phyloP scores from a whole-genome alignment of 2,113 vertebrate genomes.

The Cacatua alba region DNA sequence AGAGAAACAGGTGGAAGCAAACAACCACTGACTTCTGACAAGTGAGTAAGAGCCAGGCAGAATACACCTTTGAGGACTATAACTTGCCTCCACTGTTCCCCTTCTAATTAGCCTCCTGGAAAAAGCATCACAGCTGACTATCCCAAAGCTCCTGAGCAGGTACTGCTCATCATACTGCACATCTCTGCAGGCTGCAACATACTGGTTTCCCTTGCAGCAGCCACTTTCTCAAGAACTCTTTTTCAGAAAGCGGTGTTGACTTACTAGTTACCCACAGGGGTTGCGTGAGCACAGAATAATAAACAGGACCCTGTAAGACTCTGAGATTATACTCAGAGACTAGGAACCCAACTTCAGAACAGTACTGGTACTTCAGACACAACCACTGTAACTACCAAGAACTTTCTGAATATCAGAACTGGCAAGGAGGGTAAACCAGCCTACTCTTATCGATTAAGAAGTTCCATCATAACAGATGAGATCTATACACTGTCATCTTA shows the following conservation, averaged over 20 bases:
- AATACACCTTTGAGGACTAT: background rate
- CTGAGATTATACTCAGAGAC: background rate
- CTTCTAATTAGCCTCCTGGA: rapidly evolving
- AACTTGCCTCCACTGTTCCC: background rate
- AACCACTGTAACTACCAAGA: background rate
- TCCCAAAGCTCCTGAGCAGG: background rate
- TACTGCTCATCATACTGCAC: background rate
- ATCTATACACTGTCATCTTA: background rate
- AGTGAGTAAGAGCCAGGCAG: background rate
- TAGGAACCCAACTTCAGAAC: background rate
- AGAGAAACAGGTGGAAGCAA: background rate
- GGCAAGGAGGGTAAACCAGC: background rate
- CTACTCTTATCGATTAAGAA: background rate
- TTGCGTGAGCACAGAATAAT: background rate
- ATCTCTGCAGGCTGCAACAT: background rate
- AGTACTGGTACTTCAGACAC: background rate
- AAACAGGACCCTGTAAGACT: background rate
- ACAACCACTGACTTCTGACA: background rate
- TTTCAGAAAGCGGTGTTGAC: background rate
- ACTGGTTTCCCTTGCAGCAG: background rate
- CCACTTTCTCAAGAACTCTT: background rate
- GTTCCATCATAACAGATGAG: background rate
- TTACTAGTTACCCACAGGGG: background rate
- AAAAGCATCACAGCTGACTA: background rate
- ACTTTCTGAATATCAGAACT: background rate